Evolutionary conservation across 2,797 vertebrate genomes (phyloP), one percentile per base, ranked within the genome.

Genomic region (Notolabrus celidotus): DNA sequence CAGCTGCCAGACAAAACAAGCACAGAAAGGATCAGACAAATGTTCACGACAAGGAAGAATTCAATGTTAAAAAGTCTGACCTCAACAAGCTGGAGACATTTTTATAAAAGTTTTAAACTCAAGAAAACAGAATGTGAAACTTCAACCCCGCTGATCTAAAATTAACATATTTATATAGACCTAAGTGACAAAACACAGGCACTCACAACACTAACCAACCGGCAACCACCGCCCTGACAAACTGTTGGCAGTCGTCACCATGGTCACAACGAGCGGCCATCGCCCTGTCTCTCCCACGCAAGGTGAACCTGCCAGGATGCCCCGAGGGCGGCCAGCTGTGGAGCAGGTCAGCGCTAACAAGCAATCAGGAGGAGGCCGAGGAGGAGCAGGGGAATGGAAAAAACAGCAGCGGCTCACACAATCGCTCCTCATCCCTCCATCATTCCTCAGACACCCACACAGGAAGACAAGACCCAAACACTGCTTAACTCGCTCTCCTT

Each of bases 301-400:
- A 73, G 71, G 74, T 74, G 54, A 88, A 86, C 85, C 89, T 88
- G 87, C 89, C 85, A 89, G 83, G 80, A 67, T 57, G 76, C 43
- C 82, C 75, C 0, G 31, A 73, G 82, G 86, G 78, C 83, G 38
- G 76, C 84, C 88, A 90, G 90, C 89, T 90, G 88, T 59, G 61
- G 50, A 78, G 71, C 74, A 67, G 90, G 86, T 91, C 90, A 80
- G 63, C 15, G 0, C 81, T 89, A 91, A 92, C 77, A 75, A 93
- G 88, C 85, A 83, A 87, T 86, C 86, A 84, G 72, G 22, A 3
- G 42, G 72, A 75, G 72, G 75, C 53, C 67, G 87, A 76, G 83
- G 81, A 31, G 20, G 45, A 82, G 68, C 59, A 38, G 73, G 54
- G 16, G 47, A 70, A 69, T 17, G 83, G 87, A 88, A 89, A 88